These are phyloP conservation scores for Sminthurinus signatus DNA, from an alignment of 1,140 invertebrate species.

Conservation along the genomic window DNA sequence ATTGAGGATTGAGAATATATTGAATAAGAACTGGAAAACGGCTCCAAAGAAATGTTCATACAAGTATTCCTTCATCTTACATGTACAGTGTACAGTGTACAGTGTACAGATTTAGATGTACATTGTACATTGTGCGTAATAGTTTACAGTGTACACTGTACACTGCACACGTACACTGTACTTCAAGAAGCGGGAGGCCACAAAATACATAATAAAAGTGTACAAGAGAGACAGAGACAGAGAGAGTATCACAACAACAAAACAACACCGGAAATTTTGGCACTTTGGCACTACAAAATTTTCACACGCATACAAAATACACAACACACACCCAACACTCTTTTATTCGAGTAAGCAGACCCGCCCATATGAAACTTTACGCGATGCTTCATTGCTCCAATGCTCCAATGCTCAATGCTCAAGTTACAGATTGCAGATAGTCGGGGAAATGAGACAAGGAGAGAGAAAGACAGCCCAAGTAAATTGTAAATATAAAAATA, in stretches of 20 bases:
- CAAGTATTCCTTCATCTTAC: too few species aligned
- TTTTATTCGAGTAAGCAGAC: neutral
- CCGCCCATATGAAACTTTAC: slow-evolving; percentile 7
- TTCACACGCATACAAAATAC: too few species aligned
- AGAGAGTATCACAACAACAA: neutral
- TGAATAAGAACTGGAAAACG: too few species aligned
- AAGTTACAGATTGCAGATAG: slow-evolving; percentile 4
- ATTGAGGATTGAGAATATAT: too few species aligned
- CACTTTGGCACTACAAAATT: neutral
- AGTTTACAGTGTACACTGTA: neutral
- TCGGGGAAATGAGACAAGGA: too few species aligned
- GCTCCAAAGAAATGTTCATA: too few species aligned
- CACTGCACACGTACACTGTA: neutral
- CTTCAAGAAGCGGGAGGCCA: neutral
- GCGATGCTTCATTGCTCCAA: too few species aligned
- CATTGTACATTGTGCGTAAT: neutral
- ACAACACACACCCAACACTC: neutral
- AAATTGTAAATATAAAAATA: neutral
- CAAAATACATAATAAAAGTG: neutral
- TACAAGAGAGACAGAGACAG: neutral
- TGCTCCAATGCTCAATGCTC: too few species aligned
- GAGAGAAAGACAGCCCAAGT: too few species aligned
- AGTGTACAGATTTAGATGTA: neutral
- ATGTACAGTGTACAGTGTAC: neutral
- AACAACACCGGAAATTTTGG: neutral